These are phyloP conservation scores for Myotis daubentonii DNA, from an alignment of 2,797 vertebrate species.

Conservation along the genomic window DNA sequence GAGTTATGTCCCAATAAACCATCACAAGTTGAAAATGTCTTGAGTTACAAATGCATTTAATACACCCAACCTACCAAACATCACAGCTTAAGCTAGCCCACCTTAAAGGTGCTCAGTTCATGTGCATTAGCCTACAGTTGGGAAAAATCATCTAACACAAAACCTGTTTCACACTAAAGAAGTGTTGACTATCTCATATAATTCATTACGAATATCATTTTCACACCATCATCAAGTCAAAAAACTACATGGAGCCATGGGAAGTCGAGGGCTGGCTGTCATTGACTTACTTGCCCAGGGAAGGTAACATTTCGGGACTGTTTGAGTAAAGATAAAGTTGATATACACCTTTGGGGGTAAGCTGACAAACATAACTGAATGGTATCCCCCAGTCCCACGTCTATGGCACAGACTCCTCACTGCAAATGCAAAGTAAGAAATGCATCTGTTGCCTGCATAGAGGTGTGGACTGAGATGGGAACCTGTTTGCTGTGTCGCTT, in stretches of 20 bases:
- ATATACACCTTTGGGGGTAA: neutral
- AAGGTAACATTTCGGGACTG: neutral
- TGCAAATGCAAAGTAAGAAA: neutral
- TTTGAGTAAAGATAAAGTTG: neutral
- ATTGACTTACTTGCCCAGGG: neutral
- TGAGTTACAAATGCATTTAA: neutral
- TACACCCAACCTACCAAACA: neutral
- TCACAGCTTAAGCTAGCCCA: neutral
- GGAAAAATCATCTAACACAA: neutral
- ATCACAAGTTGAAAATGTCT: neutral
- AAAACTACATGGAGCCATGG: neutral
- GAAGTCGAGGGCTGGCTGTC: neutral
- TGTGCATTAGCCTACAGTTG: neutral
- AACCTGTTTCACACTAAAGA: neutral
- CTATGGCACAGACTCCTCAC: rapidly evolving
- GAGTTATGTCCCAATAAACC: neutral
- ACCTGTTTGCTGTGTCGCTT: neutral
- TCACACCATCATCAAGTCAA: neutral
- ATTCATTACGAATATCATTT: neutral
- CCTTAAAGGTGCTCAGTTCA: neutral
- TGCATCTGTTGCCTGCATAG: rapidly evolving
- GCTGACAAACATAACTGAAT: neutral
- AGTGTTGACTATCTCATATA: neutral
- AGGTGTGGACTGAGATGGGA: neutral
- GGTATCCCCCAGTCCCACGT: rapidly evolving